Evolutionary conservation across 64 coral and sea anemone species (phyloP).

Genomic region (Anthopleura sola): DNA sequence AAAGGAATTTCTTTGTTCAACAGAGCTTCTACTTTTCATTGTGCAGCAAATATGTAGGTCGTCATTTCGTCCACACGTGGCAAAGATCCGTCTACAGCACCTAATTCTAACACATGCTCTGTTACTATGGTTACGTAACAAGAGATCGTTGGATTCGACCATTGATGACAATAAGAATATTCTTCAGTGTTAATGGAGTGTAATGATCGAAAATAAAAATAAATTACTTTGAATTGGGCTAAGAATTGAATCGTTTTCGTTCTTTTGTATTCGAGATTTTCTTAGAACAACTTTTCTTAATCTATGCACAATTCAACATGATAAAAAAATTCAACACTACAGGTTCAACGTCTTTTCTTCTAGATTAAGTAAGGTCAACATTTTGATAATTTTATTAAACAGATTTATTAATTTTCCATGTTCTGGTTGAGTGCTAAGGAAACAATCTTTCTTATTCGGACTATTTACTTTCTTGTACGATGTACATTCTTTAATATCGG

Average conservation of each 20-base stretch:
- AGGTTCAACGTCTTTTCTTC: background rate
- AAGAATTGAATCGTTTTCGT: too few relatives aligned
- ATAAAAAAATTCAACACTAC: background rate
- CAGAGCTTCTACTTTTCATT: background rate
- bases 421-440: background rate
- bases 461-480: background rate
- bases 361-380: background rate
- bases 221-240: background rate
- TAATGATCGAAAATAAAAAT: background rate
- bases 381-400: background rate
- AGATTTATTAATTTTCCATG: background rate
- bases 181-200: constrained; percentile 1
- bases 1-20: background rate
- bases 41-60: background rate
- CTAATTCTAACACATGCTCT: constrained; percentile 3
- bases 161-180: background rate
- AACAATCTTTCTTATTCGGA: background rate
- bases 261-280: too few relatives aligned
- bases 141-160: background rate
- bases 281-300: too few relatives aligned
- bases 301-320: too few relatives aligned
- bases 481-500: background rate
- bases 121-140: background rate
- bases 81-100: background rate
- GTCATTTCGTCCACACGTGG: background rate